These are phyloP conservation scores for Stichodactyla helianthus DNA, from an alignment of 64 coral and sea anemone genomes.

Conservation along the genomic window DNA sequence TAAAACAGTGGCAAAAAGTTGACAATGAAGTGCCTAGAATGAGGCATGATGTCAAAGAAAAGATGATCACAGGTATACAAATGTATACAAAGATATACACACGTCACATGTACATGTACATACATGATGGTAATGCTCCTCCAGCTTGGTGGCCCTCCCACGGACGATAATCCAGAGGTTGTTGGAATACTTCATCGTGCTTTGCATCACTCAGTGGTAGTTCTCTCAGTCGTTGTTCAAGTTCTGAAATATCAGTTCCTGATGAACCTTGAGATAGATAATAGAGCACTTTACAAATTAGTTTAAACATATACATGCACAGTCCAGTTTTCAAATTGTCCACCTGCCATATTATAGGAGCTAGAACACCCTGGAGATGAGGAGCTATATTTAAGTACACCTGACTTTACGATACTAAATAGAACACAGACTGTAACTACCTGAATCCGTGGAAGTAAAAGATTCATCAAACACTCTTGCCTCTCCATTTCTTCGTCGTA, in stretches of 20 bases:
- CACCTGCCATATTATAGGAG: no score
- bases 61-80: no score
- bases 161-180: constrained; percentile 67
- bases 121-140: constrained; percentile 83
- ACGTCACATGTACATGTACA: background rate
- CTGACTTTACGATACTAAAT: no score
- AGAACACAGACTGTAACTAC: constrained; percentile 2
- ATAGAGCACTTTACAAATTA: background rate
- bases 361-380: no score
- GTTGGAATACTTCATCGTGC: constrained; percentile 31
- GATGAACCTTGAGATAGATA: constrained; percentile 29
- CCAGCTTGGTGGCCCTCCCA: constrained; percentile 59
- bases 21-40: no score
- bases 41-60: no score
- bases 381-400: no score
- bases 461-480: constrained; percentile 98
- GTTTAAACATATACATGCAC: no score
- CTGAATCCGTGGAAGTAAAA: constrained; percentile 74
- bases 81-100: no score
- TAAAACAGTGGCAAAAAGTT: no score
- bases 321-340: no score
- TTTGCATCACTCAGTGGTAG: constrained; percentile 55
- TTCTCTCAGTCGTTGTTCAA: constrained; percentile 75
- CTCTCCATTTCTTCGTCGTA: constrained; percentile 78
- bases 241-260: constrained; percentile 89